Base-by-base conservation (phyloP, 2,113 vertebrate genomes). In the Cyanistes caeruleus region DNA sequence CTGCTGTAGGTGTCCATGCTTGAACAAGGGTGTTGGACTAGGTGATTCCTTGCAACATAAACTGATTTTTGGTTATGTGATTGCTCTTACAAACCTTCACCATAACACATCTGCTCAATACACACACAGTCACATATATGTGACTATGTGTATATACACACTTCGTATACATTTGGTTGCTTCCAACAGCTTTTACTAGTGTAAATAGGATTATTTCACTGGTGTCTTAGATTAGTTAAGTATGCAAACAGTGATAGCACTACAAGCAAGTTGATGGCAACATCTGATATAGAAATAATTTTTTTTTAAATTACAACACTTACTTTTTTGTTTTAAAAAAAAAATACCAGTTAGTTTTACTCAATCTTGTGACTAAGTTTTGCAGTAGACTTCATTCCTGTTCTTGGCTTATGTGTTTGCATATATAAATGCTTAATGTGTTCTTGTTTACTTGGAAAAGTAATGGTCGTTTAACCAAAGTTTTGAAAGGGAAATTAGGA, bases 1-100 rank as follows among this genome's bases (percentile, higher is more conserved):
- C 19, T 49, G 10, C 5, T 65, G 21, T n/a, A 25, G 16, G 15
- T 60, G 27, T 12, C 20, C 0, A 0, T 52, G 15, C 21, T 75
- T 80, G 24, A 84, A 33, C 33, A 35, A 56, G 13, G 4, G 16
- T 0, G 1, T 52, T 72, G 10, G 4, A 52, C 9, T 52, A 7
- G 49, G 59, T 67, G 7, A 10, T 56, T 62, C 28, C 15, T 62
- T 55, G 28, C 28, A 53, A 24, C 5, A 28, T 19, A n/a, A 46
- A 46, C 23, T 35, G 16, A n/a, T 70, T 22, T 81, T 9, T 48
- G 27, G 46, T 41, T 37, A 28, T 51, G 27, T 52, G 21, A 18
- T n/a, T 58, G 12, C 13, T 77, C n/a, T 58, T 24, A 52, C 14
- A 43, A 20, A 21, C 7, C 7, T 95, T 69, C 1, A 1, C 8